Base-by-base conservation (phyloP, 2,113 vertebrate genomes). In the Hippocampus barbouri region DNA sequence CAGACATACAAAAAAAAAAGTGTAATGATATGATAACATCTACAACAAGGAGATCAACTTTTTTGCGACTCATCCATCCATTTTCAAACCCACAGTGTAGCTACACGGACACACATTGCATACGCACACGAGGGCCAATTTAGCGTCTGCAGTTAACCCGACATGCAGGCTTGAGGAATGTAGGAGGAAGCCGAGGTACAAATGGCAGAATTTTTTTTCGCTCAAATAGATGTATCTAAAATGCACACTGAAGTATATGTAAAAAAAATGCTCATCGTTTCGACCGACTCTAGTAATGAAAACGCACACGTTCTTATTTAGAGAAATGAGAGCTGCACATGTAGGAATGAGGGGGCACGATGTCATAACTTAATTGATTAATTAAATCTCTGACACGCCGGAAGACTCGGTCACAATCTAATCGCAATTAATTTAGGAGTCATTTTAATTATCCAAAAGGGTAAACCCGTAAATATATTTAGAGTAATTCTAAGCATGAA, bases 391-490 rank as follows among this genome's bases (percentile, higher is more conserved):
- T 25, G 40, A 66, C 64, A 47, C 64, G n/a, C 41, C 15, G 23
- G 23, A 27, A 25, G 23, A 66, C 47, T 66, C 64, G 23, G 64
- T 47, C 64, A 66, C 43, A 66, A 66, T 47, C 64, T 66, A 66
- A 66, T 49, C 3, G 43, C 64, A 66, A 66, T 47, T 66, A 66
- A 66, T 47, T 47, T 47, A 2, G 41, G 64, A 18, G 64, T 66
- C 43, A 66, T 66, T 66, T 66, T 66, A 47, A 66, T 66, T 66
- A 66, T 47, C 64, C 64, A 27, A 66, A 66, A 66, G 64, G 64
- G 47, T 66, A 66, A 66, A 66, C 64, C 43, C 47, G 64, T 18
- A 47, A 66, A 66, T 14, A 27, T 66, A 43, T 66, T 47, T 47
- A 16, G n/a, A 47, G n/a, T 25, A 45, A 27, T 66, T 64, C 40